phyloP scores from a whole-genome alignment of 1,140 invertebrate species.

The Macrotrachela quadricornifera region DNA sequence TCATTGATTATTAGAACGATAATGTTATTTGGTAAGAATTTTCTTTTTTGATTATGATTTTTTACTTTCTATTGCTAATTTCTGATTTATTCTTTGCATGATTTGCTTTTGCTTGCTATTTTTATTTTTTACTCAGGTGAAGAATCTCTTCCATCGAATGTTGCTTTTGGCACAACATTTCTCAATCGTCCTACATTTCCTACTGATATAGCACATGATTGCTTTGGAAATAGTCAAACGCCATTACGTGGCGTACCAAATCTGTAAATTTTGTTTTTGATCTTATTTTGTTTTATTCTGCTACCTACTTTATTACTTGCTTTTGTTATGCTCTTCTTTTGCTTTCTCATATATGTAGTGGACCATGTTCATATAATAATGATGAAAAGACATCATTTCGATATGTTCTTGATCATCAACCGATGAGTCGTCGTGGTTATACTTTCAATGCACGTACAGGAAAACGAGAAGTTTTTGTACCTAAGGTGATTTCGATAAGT shows the following conservation, averaged over 20 bases:
- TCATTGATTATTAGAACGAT: no score
- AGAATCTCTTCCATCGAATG: no score
- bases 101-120: no score
- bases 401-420: neutral
- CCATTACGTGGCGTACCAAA: slow-evolving; percentile 3
- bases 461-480: neutral
- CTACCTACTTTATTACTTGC: no score
- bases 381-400: slow-evolving; percentile 1
- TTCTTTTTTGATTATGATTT: no score
- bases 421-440: slow-evolving; percentile 3
- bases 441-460: neutral
- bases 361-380: slow-evolving; percentile 5
- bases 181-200: slow-evolving; percentile 6
- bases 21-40: no score
- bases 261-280: neutral
- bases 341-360: neutral
- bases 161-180: neutral
- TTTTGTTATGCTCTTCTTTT: no score
- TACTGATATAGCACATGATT: neutral
- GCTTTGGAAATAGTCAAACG: slow-evolving; percentile 5
- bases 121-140: no score
- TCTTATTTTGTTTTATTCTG: no score
- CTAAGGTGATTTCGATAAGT: no score
- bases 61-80: no score
- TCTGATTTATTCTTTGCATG: no score